Percentiles rank a stretch among this genome's conserved stretches.
Evolutionary conservation across 1,140 invertebrate genomes (phyloP).

Genomic region (Conus betulinus): DNA sequence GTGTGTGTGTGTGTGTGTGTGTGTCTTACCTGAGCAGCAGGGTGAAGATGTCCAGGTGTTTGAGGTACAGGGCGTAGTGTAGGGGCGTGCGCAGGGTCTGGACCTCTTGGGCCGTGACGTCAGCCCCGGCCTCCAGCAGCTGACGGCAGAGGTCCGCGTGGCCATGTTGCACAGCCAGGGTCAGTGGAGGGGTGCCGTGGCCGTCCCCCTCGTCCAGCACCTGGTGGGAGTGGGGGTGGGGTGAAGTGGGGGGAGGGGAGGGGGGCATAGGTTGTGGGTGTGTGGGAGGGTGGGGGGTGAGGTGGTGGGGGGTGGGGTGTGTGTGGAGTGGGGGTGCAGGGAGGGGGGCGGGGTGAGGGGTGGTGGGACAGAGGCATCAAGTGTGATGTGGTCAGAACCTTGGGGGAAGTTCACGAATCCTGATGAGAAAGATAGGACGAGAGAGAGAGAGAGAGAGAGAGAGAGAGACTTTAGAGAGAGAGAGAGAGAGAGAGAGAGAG

Average conservation of each 20-base stretch:
- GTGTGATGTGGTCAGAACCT: too few species aligned
- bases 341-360: background rate
- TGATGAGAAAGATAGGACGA: background rate
- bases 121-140: slow-evolving; percentile 50
- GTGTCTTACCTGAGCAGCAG: slow-evolving; percentile 48
- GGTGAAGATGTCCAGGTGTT: slow-evolving; percentile 49
- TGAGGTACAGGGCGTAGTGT: slow-evolving; percentile 55
- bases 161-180: slow-evolving; percentile 50
- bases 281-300: background rate
- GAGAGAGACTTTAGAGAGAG: too few species aligned
- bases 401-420: too few species aligned
- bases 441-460: background rate
- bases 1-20: too few species aligned
- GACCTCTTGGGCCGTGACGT: slow-evolving; percentile 54
- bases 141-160: slow-evolving; percentile 41
- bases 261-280: background rate
- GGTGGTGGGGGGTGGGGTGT: background rate
- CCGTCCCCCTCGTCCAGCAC: slow-evolving; percentile 28
- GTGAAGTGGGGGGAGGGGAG: background rate
- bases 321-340: background rate
- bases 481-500: too few species aligned
- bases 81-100: slow-evolving; percentile 51
- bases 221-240: background rate
- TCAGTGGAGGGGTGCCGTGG: slow-evolving; percentile 47
- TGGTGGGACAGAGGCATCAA: background rate